Evolutionary conservation across 2,888 invertebrate genomes (phyloP).

Genomic region (Pyralis farinalis): DNA sequence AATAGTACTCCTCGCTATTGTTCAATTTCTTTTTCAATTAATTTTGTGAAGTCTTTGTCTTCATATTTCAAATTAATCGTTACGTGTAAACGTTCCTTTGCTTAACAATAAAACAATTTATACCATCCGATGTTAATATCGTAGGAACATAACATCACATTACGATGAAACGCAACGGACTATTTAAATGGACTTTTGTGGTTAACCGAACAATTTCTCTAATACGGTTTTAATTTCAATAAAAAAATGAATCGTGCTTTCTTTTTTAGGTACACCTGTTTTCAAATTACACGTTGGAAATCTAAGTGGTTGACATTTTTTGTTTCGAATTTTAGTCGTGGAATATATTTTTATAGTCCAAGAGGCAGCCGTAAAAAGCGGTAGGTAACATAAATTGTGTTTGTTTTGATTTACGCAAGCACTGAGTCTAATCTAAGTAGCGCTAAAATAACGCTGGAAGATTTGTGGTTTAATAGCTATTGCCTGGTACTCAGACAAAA

Average conservation of each 20-base stretch:
- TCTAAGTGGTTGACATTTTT: slow-evolving; percentile 30
- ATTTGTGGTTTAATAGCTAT: slow-evolving; percentile 13
- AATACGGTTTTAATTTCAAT: slow-evolving; percentile 64
- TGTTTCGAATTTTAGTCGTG: slow-evolving; percentile 15
- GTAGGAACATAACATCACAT: slow-evolving; percentile 19
- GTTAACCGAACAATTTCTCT: slow-evolving; percentile 58
- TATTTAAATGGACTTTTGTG: slow-evolving; percentile 44
- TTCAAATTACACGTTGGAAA: slow-evolving; percentile 40
- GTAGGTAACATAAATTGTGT: background rate
- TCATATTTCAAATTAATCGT: slow-evolving; percentile 19
- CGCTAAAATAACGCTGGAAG: slow-evolving; percentile 19
- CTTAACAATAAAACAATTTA: slow-evolving; percentile 8
- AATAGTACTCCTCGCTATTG: slow-evolving; percentile 34
- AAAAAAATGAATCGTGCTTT: slow-evolving; percentile 33
- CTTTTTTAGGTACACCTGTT: slow-evolving; percentile 52
- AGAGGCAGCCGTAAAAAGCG: background rate
- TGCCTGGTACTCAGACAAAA: too few relatives aligned
- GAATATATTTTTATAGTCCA: slow-evolving; percentile 11
- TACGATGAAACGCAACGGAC: slow-evolving; percentile 26
- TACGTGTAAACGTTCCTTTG: slow-evolving; percentile 5
- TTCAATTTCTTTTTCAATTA: slow-evolving; percentile 31
- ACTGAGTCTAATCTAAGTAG: slow-evolving; percentile 5
- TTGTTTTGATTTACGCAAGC: background rate
- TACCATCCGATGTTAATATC: slow-evolving; percentile 22
- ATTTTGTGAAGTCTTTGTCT: slow-evolving; percentile 32